A percentile compares a stretch with the other conserved stretches of the same genome.
These are phyloP conservation scores for Scortum barcoo DNA, from an alignment of 2,113 vertebrate genomes.

Conservation along the genomic window DNA sequence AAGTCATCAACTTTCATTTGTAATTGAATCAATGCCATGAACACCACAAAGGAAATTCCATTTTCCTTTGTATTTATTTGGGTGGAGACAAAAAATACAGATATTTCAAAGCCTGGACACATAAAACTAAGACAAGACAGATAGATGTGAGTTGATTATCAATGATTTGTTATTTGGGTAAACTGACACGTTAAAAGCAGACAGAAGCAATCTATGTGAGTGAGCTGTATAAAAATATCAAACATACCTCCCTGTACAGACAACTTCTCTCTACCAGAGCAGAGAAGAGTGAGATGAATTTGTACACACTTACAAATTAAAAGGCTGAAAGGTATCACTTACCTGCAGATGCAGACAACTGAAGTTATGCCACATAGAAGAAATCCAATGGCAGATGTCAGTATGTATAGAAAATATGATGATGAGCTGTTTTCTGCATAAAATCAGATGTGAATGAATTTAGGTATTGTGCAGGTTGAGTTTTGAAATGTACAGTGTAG, in stretches of 20 bases:
- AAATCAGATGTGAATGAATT: background rate
- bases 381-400: background rate
- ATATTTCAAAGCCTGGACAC: background rate
- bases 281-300: background rate
- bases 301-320: background rate
- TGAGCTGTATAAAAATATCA: too few species aligned
- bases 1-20: too few species aligned
- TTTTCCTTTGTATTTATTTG: background rate
- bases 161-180: background rate
- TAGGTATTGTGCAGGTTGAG: background rate
- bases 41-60: background rate
- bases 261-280: too few species aligned
- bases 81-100: too few species aligned
- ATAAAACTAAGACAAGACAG: background rate
- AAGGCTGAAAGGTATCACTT: background rate
- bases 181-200: too few species aligned
- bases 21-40: background rate
- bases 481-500: background rate
- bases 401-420: background rate
- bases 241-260: background rate
- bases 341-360: constrained; percentile 32
- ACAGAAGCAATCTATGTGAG: background rate
- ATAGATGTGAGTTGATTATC: background rate
- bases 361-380: constrained; percentile 16
- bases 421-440: background rate